Conservation (phyloP, 2,888 invertebrate species). For the Standfussiana lucernea region DNA sequence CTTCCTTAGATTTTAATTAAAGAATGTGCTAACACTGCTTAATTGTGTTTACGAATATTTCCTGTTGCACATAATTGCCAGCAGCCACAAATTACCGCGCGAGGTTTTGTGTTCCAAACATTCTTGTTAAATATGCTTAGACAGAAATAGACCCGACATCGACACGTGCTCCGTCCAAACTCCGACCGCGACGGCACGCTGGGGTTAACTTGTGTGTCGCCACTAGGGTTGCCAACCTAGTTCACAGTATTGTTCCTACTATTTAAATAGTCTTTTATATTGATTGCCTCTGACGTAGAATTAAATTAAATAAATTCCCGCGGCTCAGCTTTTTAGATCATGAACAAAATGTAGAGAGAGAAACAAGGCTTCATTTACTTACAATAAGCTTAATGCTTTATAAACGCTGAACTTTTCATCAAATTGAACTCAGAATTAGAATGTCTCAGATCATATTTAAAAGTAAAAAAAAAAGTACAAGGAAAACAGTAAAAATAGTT, state of each 20-base stretch:
- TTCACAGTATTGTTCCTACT: not conserved
- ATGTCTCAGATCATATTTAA: not conserved
- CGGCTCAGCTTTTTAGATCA: not conserved
- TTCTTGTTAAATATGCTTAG: constrained; percentile 29
- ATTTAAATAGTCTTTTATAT: not conserved
- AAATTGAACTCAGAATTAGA: not conserved
- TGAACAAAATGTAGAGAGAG: not conserved
- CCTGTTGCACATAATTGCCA: not conserved
- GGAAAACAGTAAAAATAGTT: too few relatives aligned
- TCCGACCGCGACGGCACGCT: not conserved
- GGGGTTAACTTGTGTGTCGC: not conserved
- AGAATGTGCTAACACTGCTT: not conserved
- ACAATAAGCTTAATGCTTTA: too few relatives aligned
- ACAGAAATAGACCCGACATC: constrained; percentile 36
- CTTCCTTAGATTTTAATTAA: not conserved
- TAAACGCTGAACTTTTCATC: not conserved
- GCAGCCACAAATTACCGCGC: not conserved
- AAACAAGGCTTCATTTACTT: not conserved
- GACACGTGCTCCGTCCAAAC: constrained; percentile 13
- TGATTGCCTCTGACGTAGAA: not conserved
- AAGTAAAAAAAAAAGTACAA: not conserved
- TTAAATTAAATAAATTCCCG: not conserved
- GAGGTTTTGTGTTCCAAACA: constrained; percentile 53
- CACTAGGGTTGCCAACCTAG: not conserved
- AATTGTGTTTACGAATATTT: not conserved